These are phyloP conservation scores for Agrilus mali DNA, from an alignment of 2,888 invertebrate species.

Conservation along the genomic window DNA sequence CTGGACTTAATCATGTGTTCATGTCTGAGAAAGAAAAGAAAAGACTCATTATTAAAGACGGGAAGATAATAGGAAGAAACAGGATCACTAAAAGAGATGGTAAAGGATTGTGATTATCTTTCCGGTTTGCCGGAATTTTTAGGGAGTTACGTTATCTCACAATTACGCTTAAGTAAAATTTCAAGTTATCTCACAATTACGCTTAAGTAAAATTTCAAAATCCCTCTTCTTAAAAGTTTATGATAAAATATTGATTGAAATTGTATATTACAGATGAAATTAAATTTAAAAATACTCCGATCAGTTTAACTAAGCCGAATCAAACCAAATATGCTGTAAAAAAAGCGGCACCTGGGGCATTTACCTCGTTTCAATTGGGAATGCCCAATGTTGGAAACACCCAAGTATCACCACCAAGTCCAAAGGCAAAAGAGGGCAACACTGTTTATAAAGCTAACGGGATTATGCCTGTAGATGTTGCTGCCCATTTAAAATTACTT, in stretches of 20 bases:
- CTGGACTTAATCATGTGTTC: slow-evolving; percentile 46
- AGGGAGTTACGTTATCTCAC: too few relatives aligned
- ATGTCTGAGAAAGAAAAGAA: slow-evolving; percentile 74
- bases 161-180: too few relatives aligned
- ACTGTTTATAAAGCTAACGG: slow-evolving; percentile 51
- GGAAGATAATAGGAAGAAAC: slow-evolving; percentile 53
- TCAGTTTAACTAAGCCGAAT: too few relatives aligned
- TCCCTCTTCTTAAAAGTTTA: too few relatives aligned
- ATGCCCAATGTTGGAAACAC: slow-evolving; percentile 26
- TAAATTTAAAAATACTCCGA: too few relatives aligned
- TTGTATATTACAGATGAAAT: slow-evolving; percentile 1
- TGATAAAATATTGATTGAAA: background rate
- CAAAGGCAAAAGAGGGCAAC: slow-evolving; percentile 25
- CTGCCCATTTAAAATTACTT: slow-evolving; percentile 80
- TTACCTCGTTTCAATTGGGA: slow-evolving; percentile 27
- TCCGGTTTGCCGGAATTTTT: background rate
- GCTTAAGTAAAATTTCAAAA: too few relatives aligned
- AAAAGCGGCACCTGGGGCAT: background rate
- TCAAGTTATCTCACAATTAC: too few relatives aligned
- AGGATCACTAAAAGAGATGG: slow-evolving; percentile 52
- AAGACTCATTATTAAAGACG: slow-evolving; percentile 53
- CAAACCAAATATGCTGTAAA: slow-evolving; percentile 1
- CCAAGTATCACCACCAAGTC: slow-evolving; percentile 29
- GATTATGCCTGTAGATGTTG: slow-evolving; percentile 77
- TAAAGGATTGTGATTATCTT: slow-evolving; percentile 18